phyloP scores from a whole-genome alignment of 1,140 invertebrate genomes.

The Drosophila bipectinata region DNA sequence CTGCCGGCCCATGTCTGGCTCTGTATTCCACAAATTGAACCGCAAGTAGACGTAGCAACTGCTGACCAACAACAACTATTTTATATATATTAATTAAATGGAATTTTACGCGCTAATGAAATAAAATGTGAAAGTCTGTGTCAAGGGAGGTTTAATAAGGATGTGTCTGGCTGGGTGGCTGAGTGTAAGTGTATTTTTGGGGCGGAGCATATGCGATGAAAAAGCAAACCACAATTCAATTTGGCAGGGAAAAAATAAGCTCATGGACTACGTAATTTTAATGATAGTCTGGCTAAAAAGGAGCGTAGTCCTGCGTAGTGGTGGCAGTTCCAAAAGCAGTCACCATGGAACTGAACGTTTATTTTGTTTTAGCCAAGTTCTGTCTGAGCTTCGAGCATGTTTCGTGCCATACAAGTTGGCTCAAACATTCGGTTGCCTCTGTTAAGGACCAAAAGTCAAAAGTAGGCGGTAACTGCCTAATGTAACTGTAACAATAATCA shows the following conservation, averaged over 20 bases:
- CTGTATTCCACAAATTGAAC: conserved; percentile 64
- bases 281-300: neutral
- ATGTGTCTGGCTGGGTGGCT: neutral
- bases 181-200: conserved; percentile 6
- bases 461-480: conserved; percentile 13
- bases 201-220: conserved; percentile 41
- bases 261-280: conserved; percentile 3
- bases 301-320: conserved; percentile 12
- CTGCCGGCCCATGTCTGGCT: conserved; percentile 25
- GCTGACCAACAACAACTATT: conserved; percentile 56
- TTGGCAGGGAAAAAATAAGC: conserved; percentile 5
- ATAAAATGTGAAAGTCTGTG: conserved; percentile 61
- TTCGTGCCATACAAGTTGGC: conserved; percentile 9
- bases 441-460: conserved; percentile 8
- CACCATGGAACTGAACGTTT: conserved; percentile 36
- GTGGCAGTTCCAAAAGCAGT: conserved; percentile 23
- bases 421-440: conserved; percentile 14
- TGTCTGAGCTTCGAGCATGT: conserved; percentile 9
- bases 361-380: neutral
- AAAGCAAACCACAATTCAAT: conserved; percentile 50
- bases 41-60: conserved; percentile 55
- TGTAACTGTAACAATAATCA: conserved; percentile 26
- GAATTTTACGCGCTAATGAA: conserved; percentile 80
- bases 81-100: conserved; percentile 79
- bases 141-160: conserved; percentile 28